These are phyloP conservation scores for Sardinella longiceps DNA, from an alignment of 2,797 vertebrate species.

Conservation along the genomic window DNA sequence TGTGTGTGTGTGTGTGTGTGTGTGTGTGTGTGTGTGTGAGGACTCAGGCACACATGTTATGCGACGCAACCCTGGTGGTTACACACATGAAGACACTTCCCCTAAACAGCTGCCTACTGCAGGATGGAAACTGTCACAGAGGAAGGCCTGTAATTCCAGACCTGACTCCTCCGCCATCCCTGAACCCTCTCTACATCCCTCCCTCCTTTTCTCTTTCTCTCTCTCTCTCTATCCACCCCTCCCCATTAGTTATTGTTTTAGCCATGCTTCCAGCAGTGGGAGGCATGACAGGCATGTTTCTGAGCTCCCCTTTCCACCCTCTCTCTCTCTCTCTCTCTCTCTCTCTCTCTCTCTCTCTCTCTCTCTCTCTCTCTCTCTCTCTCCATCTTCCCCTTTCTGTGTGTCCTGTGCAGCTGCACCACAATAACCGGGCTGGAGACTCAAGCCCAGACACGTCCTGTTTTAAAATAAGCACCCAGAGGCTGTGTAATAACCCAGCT, in stretches of 20 bases:
- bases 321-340: not conserved
- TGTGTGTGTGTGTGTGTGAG: too few species aligned
- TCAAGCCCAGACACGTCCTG: constrained; percentile 72
- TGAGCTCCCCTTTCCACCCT: constrained; percentile 9
- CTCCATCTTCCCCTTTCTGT: constrained; percentile 41
- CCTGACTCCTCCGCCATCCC: not conserved
- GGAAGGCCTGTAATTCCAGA: constrained; percentile 3
- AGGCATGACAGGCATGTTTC: constrained; percentile 50
- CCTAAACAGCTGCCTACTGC: not conserved
- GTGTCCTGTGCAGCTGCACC: constrained; percentile 65
- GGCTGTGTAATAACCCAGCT: constrained; percentile 70
- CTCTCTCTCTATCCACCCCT: constrained; percentile 12
- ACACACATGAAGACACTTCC: not conserved
- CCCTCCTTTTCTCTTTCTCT: not conserved
- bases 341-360: not conserved
- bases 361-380: constrained; percentile 50
- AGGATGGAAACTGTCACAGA: constrained; percentile 11
- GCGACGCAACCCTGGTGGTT: not conserved
- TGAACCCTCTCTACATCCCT: not conserved
- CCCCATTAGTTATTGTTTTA: constrained; percentile 62
- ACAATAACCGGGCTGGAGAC: constrained; percentile 72
- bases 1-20: too few species aligned
- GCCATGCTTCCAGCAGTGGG: constrained; percentile 60
- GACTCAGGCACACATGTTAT: not conserved
- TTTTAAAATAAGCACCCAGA: constrained; percentile 71